A percentile compares a stretch with the other conserved stretches of the same genome.
Conservation (phyloP, 2,113 vertebrate species). For the Phylloscopus trochiloides region DNA sequence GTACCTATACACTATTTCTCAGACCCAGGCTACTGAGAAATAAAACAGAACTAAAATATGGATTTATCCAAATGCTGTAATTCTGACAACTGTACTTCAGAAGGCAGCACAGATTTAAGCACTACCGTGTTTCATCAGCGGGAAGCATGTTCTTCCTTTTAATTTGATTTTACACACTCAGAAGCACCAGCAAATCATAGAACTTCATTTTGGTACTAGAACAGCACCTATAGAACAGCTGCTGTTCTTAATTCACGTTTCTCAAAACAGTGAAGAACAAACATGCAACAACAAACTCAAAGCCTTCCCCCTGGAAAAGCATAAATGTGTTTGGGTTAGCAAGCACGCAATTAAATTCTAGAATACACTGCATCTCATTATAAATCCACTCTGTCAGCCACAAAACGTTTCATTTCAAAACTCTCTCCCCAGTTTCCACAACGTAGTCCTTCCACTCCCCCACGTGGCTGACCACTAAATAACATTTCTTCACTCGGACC, state of each 20-base stretch:
- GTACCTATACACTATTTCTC: background rate
- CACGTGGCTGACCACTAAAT: constrained; percentile 1
- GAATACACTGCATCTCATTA: background rate
- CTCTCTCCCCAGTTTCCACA: background rate
- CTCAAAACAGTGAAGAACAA: background rate
- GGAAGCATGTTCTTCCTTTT: background rate
- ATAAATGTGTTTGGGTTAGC: background rate
- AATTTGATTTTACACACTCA: background rate
- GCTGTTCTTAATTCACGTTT: background rate
- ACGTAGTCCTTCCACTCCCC: constrained; percentile 18
- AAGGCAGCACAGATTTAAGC: background rate
- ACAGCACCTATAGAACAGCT: background rate
- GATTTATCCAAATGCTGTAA: background rate
- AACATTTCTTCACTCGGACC: background rate
- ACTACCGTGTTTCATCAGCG: background rate
- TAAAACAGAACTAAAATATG: background rate
- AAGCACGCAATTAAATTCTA: background rate
- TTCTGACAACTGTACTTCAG: background rate
- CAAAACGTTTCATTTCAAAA: background rate
- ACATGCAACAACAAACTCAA: background rate
- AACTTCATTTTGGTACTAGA: background rate
- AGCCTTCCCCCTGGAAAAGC: background rate
- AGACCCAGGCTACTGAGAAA: background rate
- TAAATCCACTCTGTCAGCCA: background rate
- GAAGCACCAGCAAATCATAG: rapidly evolving